These are phyloP conservation scores for Eurois occulta DNA, from an alignment of 2,888 invertebrate species.

Conservation along the genomic window DNA sequence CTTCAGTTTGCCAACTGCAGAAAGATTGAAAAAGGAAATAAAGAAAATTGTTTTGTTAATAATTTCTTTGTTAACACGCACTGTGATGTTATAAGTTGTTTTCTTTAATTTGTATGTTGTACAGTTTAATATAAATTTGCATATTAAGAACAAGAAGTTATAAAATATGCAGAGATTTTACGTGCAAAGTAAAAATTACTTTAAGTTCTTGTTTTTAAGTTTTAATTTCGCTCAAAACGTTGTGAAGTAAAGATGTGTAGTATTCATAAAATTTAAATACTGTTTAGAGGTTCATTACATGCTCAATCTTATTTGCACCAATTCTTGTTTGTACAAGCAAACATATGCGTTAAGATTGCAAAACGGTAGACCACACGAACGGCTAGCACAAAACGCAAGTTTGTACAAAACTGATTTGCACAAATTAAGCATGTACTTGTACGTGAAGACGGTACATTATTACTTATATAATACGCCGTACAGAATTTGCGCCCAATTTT, in stretches of 20 bases:
- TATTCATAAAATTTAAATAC: slow-evolving; percentile 32
- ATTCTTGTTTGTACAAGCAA: too few species aligned
- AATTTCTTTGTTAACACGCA: slow-evolving; percentile 39
- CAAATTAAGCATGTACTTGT: too few species aligned
- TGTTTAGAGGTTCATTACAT: too few species aligned
- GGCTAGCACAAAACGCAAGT: too few species aligned
- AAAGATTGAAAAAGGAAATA: slow-evolving; percentile 32
- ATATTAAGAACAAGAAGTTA: slow-evolving; percentile 35
- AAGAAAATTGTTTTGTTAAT: slow-evolving; percentile 10
- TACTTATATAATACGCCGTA: too few species aligned
- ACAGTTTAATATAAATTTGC: slow-evolving; percentile 24
- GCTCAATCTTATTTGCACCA: too few species aligned
- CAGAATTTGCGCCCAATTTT: too few species aligned
- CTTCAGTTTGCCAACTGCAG: slow-evolving; percentile 25
- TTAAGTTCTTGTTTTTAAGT: neutral
- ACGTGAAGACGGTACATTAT: too few species aligned
- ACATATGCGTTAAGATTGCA: too few species aligned
- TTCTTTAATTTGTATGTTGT: slow-evolving; percentile 27
- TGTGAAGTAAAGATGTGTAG: slow-evolving; percentile 19
- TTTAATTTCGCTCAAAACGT: neutral
- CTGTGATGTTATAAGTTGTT: slow-evolving; percentile 1
- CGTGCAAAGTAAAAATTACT: slow-evolving; percentile 18
- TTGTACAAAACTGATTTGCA: too few species aligned
- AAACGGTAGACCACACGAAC: too few species aligned
- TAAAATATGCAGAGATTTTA: slow-evolving; percentile 14